phyloP scores from a whole-genome alignment of 2,797 vertebrate genomes.

The Pampus argenteus region DNA sequence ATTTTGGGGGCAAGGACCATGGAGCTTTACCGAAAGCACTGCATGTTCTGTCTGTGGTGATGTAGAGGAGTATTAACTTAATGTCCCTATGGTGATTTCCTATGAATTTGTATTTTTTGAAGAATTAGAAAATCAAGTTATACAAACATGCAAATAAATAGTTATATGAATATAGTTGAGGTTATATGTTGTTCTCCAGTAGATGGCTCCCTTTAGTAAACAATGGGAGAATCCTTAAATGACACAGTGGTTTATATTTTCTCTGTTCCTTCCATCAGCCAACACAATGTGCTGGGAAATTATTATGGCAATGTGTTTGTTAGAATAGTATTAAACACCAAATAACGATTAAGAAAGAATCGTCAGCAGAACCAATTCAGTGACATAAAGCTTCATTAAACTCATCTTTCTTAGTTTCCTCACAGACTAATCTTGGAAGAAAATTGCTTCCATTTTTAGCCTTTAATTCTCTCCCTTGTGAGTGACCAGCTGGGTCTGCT shows the following conservation, averaged over 20 bases:
- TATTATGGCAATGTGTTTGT: conserved; percentile 2
- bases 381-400: conserved; percentile 71
- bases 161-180: conserved; percentile 10
- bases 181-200: conserved; percentile 64
- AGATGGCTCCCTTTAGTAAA: conserved; percentile 77
- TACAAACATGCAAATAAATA: not conserved
- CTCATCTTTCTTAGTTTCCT: conserved; percentile 68
- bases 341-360: no score
- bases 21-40: conserved; percentile 18
- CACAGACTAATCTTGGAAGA: conserved; percentile 74
- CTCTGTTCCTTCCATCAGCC: not conserved
- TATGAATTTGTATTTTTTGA: not conserved
- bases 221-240: conserved; percentile 34
- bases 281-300: conserved; percentile 16
- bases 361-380: no score
- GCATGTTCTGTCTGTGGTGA: conserved; percentile 5
- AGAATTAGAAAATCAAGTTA: conserved; percentile 1
- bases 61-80: not conserved
- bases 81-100: not conserved
- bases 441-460: conserved; percentile 83
- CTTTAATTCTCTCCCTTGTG: conserved; percentile 76
- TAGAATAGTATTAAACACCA: no score
- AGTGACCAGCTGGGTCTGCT: conserved; percentile 73
- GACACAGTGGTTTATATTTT: not conserved
- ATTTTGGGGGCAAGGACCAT: conserved; percentile 33